phyloP scores from a whole-genome alignment of 2,113 vertebrate species.

The Gobio gobio region DNA sequence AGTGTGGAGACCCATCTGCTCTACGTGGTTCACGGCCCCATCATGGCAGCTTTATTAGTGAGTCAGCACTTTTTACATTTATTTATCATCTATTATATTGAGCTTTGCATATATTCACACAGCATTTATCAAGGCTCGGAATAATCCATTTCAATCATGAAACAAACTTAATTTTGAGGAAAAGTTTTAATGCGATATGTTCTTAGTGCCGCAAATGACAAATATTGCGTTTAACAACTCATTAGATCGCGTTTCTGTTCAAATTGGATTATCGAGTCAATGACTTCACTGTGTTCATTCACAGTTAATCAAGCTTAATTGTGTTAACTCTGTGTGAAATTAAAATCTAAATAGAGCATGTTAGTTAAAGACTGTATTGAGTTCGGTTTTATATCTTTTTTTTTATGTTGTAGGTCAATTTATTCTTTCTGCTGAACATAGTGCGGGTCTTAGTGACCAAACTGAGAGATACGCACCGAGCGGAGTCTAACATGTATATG shows the following conservation, averaged over 20 bases:
- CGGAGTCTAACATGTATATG: constrained; percentile 96
- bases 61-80: constrained; percentile 65
- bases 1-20: constrained; percentile 94
- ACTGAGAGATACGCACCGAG: constrained; percentile 87
- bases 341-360: constrained; percentile 39
- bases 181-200: neutral
- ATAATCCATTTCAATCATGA: neutral
- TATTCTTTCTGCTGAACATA: constrained; percentile 97
- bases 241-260: neutral
- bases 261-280: constrained; percentile 10
- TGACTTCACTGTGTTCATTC: constrained; percentile 6
- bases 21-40: constrained; percentile 94
- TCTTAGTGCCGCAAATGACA: neutral
- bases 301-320: constrained; percentile 18
- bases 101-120: neutral
- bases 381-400: neutral
- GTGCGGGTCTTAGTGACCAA: constrained; percentile 95
- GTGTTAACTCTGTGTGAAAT: constrained; percentile 19
- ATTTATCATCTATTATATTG: neutral
- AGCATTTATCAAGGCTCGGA: neutral
- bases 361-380: neutral
- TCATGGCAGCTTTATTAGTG: constrained; percentile 93
- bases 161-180: neutral
- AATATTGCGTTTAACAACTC: neutral
- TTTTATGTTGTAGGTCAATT: constrained; percentile 85